Percentiles rank a stretch among this genome's conserved stretches.
Evolutionary conservation across 2,797 vertebrate species (phyloP).

Genomic region (Micrastur ruficollis): DNA sequence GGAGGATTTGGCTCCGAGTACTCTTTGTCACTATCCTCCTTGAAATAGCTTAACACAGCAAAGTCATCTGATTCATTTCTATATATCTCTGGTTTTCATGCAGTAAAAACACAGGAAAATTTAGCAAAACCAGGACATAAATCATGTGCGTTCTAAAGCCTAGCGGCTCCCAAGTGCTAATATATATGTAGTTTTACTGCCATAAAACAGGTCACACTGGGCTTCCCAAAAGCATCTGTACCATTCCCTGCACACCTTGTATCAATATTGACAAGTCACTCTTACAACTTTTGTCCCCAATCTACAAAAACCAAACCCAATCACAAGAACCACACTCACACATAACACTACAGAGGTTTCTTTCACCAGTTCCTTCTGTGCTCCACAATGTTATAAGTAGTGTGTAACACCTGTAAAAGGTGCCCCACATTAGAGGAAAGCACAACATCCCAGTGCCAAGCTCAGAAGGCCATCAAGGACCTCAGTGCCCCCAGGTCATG

Average conservation of each 20-base stretch:
- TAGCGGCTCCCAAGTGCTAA: neutral
- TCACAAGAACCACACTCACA: neutral
- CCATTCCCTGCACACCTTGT: neutral
- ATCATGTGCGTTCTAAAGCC: neutral
- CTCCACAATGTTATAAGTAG: neutral
- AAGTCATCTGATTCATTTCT: neutral
- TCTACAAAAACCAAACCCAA: neutral
- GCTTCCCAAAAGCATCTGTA: neutral
- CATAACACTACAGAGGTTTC: neutral
- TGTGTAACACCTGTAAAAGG: neutral
- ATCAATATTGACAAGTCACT: neutral
- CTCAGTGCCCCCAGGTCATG: neutral
- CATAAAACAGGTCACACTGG: neutral
- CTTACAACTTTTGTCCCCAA: neutral
- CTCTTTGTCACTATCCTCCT: neutral
- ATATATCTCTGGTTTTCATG: neutral
- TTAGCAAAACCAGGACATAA: neutral
- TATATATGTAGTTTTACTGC: neutral
- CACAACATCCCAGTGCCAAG: neutral
- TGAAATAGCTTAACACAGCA: slow-evolving; percentile 5
- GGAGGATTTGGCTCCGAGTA: neutral
- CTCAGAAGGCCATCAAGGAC: neutral
- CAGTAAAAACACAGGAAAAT: neutral
- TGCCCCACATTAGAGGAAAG: neutral
- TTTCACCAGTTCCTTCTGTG: neutral